Base-by-base conservation (phyloP, 2,888 invertebrate species). In the Troides helena region DNA sequence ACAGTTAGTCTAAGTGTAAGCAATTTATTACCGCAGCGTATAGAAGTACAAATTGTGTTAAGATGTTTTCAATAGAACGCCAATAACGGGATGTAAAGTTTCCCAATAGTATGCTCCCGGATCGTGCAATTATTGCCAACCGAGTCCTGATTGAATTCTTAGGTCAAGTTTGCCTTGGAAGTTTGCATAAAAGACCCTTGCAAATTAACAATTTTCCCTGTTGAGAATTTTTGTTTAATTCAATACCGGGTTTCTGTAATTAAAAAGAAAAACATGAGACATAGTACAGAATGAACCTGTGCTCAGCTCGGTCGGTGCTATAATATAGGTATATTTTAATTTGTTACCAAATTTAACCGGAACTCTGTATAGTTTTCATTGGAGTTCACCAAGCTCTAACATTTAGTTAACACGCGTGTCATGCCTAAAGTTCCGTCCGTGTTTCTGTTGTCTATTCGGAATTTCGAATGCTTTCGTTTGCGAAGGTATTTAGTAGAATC, bases 401-500 rank as follows among this genome's bases (percentile, higher is more conserved):
- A 82, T 86, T 88, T 85, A 83, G 87, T 90, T 89, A 88, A 84
- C 88, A 90, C 89, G 89, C 90, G 86, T 87, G 88, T 89, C 90
- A 89, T 90, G 90, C 86, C 89, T 90, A 83, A 84, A 87, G 87
- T 88, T 87, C 85, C 86, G 86, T 84, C 84, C 83, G 87, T 87
- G 86, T 88, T 87, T 86, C 83, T 85, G 88, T 88, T 86, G 87
- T 85, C 86, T 88, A 89, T 88, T 86, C 83, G 82, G 80, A 90
- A 88, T 92, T 89, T 89, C 88, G 89, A 91, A 89, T 88, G 85
- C 85, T 87, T 89, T 88, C 89, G 89, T 88, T 89, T 92, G 89
- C 88, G 88, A 88, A 89, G 85, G 88, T 84, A 89, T 90, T 90
- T 88, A 86, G 85, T 83, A 82, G 84, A 86, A 84, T 87, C 87